Evolutionary conservation across 2,797 vertebrate species (phyloP), one percentile per base, ranked within the genome.

Genomic region (Cheirogaleus major): DNA sequence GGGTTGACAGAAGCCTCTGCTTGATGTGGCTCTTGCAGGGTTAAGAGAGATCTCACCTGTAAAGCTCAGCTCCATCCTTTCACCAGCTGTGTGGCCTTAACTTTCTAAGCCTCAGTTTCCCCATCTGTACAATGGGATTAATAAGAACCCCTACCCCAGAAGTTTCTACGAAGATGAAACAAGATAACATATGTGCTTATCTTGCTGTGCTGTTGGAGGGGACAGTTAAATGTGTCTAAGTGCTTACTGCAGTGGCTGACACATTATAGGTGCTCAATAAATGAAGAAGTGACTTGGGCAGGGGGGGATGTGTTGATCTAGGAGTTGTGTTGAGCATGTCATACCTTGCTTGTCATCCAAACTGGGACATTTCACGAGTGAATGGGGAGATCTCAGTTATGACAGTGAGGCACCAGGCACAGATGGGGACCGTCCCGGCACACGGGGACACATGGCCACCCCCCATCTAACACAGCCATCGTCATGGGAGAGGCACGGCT

Each of bases 191-290:
- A 45, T 6, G 88, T 1, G 20, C 27, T 38, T n/a, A 8, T 14
- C 35, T 83, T 41, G 10, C n/a, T 0, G 13, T 4, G 63, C 20
- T 38, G 1, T 7, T 30, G 55, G 9, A 2, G 23, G 32, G 7
- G 32, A 43, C 4, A 41, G 12, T 35, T 45, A 30, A 38, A 43
- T 5, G 30, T 9, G 30, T 0, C 25, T 20, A 11, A 23, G 25
- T 0, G 14, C 22, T 5, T 4, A 0, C 11, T 25, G 0, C 2
- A 11, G 70, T 41, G 48, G 12, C 45, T 4, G 57, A 4, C 4
- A 27, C 25, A 25, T 27, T 27, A 27, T 5, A 80, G 50, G 63
- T 2, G n/a, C 50, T 55, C 15, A 61, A 32, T 27, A 30, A 45
- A 45, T 17, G 17, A 43, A 57, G 57, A 38, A 14, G 32, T 4